These are phyloP conservation scores for Bolinopsis microptera DNA, from an alignment of 37 sponge, comb jelly and placozoan genomes.

Conservation along the genomic window DNA sequence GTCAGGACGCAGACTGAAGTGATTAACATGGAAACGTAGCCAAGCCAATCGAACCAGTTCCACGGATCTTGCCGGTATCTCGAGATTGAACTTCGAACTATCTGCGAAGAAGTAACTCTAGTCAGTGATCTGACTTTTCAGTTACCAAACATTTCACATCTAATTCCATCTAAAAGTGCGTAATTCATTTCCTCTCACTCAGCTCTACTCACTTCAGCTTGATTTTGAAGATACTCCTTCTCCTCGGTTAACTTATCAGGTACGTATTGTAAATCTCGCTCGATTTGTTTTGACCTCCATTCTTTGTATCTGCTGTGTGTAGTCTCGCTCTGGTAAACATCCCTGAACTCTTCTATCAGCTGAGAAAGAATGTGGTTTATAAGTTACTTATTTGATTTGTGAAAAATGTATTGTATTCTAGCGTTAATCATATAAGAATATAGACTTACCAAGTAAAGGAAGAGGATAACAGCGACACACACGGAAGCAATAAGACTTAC, in stretches of 20 bases:
- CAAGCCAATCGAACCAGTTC: constrained; percentile 33
- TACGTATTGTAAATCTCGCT: background rate
- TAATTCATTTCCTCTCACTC: too few species aligned
- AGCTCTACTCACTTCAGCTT: constrained; percentile 2
- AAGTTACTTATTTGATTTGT: too few species aligned
- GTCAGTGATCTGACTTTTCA: background rate
- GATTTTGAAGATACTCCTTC: background rate
- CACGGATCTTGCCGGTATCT: background rate
- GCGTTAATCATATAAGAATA: background rate
- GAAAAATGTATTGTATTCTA: background rate
- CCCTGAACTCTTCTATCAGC: background rate
- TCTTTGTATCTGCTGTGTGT: background rate
- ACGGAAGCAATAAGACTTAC: too few species aligned
- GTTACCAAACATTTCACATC: too few species aligned
- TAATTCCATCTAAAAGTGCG: too few species aligned
- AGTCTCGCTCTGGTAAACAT: background rate
- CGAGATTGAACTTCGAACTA: background rate
- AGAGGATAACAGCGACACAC: too few species aligned
- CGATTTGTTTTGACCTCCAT: constrained; percentile 26
- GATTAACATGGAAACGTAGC: background rate
- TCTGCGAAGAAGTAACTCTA: background rate
- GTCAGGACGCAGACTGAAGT: background rate
- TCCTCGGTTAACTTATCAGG: background rate
- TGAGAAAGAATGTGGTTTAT: background rate
- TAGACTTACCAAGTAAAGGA: too few species aligned